Base-by-base conservation (phyloP, 2,888 invertebrate genomes). In the Helicoverpa assulta region DNA sequence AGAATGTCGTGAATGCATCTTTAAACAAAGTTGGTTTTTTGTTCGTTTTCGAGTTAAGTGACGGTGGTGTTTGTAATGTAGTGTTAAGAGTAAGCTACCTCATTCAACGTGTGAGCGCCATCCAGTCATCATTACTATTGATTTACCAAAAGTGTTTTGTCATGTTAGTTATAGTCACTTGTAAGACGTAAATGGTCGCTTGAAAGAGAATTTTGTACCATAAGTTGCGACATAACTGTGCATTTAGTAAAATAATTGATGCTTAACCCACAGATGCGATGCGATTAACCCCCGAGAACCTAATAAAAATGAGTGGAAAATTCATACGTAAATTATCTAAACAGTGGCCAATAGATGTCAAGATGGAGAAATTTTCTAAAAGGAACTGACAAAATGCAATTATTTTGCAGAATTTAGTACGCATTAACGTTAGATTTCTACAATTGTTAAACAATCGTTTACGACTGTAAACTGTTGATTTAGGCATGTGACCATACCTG, bases 1-100 rank as follows among this genome's bases (percentile, higher is more conserved):
- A 76, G 81, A 79, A 72, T 76, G 78, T 78, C 50, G 66, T 82
- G 71, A 82, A 79, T 80, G 78, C 80, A 77, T 82, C 73, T 82
- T 82, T 79, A 72, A 73, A 71, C 70, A 63, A 77, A 76, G 73
- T 78, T 71, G 64, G 37, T 62, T 76, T 84, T 83, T 84, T 75
- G 69, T 81, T 63, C 52, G 59, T 59, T 65, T 14, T 56, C 59
- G 33, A 54, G 54, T 68, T 57, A 69, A 71, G 59, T 70, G 60
- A 64, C 26, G 70, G n/a, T 59, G 54, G 70, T 68, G 63, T 78
- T 78, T 59, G 61, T 68, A 33, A 61, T 68, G 57, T 59, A 43
- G 10, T 57, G 37, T 18, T 40, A 19, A 19, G 12, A 33, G 16
- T 37, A 21, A 29, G 72, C 60, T 78, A 58, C 67, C 43, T 37